phyloP scores from a whole-genome alignment of 2,113 vertebrate genomes.

The Harpagus bidentatus region DNA sequence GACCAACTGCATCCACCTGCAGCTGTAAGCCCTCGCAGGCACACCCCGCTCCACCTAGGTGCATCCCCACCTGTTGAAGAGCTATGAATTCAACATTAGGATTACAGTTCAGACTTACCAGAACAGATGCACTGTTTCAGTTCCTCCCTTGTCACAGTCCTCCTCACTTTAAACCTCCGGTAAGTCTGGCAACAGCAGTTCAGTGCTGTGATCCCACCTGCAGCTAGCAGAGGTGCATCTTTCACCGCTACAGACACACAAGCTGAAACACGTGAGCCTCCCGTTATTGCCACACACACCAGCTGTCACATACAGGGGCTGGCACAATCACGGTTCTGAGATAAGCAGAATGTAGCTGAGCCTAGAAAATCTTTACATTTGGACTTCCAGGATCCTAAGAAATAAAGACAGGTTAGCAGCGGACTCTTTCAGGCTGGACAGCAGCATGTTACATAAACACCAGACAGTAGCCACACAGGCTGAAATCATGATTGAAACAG shows the following conservation, averaged over 20 bases:
- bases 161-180: neutral
- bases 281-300: neutral
- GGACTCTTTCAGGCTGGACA: neutral
- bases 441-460: too few species aligned
- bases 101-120: neutral
- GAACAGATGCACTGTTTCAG: neutral
- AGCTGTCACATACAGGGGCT: neutral
- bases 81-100: accelerated
- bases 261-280: neutral
- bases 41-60: accelerated
- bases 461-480: neutral
- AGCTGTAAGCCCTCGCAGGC: neutral
- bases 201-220: neutral
- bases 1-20: accelerated
- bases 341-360: too few species aligned
- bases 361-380: neutral
- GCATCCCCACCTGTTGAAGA: too few species aligned
- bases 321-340: too few species aligned
- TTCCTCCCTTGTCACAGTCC: neutral
- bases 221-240: neutral
- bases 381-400: neutral
- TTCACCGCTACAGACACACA: accelerated
- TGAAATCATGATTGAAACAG: accelerated
- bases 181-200: neutral
- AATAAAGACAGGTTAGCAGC: accelerated